Conservation (phyloP, 2,888 invertebrate species). For the Noctua pronuba region DNA sequence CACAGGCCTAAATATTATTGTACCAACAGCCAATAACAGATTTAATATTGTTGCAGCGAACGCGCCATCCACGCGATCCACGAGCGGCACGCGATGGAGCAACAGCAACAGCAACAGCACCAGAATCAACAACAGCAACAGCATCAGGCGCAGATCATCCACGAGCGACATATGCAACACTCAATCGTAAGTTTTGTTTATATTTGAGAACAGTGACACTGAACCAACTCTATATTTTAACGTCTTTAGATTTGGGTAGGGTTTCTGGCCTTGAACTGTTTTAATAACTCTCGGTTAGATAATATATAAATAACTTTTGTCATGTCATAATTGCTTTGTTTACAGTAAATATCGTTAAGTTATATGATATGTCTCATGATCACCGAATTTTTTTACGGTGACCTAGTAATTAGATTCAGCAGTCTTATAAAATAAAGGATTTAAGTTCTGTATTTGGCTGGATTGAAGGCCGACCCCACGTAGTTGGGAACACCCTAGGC, state of each 20-base stretch:
- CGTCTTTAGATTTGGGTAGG: background rate
- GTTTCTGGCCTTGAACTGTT: background rate
- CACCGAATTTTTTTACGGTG: background rate
- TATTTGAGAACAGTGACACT: conserved; percentile 51
- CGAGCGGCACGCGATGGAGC: conserved; percentile 82
- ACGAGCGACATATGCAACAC: conserved; percentile 69
- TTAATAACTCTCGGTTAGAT: background rate
- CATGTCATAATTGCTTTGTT: background rate
- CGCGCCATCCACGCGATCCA: conserved; percentile 82
- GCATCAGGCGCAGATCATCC: conserved; percentile 73
- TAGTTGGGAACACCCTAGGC: background rate
- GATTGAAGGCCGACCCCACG: background rate
- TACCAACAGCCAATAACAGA: background rate
- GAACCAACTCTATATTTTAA: conserved; percentile 18
- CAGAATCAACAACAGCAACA: conserved; percentile 71
- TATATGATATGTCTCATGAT: background rate
- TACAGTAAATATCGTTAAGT: background rate
- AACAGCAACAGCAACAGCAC: conserved; percentile 75
- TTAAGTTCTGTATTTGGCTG: background rate
- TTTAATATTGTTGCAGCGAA: conserved; percentile 67
- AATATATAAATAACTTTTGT: background rate
- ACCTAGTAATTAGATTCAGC: background rate
- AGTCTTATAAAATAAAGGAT: background rate
- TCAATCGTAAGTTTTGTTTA: conserved; percentile 66
- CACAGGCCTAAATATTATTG: background rate